These are phyloP conservation scores for Melanotaenia nigrans DNA, from an alignment of 2,797 vertebrate species.

Conservation along the genomic window DNA sequence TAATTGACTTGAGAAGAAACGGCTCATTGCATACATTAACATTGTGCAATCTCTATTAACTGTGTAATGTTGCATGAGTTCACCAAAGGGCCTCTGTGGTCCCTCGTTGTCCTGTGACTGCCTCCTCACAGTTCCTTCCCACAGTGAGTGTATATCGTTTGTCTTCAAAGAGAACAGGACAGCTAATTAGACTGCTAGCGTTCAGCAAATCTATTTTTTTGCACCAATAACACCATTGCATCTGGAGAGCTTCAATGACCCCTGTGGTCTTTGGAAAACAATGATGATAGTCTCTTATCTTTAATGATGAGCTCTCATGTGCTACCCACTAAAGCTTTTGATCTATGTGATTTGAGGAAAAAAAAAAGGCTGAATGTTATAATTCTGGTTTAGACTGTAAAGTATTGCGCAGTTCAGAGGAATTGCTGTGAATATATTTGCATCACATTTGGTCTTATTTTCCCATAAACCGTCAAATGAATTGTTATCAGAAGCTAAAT, in stretches of 20 bases:
- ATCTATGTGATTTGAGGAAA: neutral
- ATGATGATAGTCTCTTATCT: slow-evolving; percentile 25
- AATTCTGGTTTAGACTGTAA: neutral
- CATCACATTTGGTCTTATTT: neutral
- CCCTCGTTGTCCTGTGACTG: slow-evolving; percentile 21
- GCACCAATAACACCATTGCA: slow-evolving; percentile 41
- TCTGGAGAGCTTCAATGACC: slow-evolving; percentile 33
- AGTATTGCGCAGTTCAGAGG: neutral
- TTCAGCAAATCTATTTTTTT: slow-evolving; percentile 47
- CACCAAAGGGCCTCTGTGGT: slow-evolving; percentile 21
- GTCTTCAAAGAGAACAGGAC: slow-evolving; percentile 32
- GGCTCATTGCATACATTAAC: slow-evolving; percentile 60
- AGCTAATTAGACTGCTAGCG: slow-evolving; percentile 48
- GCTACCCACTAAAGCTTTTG: slow-evolving; percentile 29
- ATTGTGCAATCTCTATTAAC: slow-evolving; percentile 60
- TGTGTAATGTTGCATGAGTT: slow-evolving; percentile 64
- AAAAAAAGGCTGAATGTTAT: neutral
- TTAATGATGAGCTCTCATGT: slow-evolving; percentile 32
- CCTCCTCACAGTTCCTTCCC: slow-evolving; percentile 1
- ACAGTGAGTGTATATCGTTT: slow-evolving; percentile 10
- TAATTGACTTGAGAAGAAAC: slow-evolving; percentile 50
- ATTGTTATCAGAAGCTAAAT: slow-evolving; percentile 3
- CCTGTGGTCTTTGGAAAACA: slow-evolving; percentile 20
- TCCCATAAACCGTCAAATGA: neutral
- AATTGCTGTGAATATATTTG: neutral